Evolutionary conservation across 2,113 vertebrate genomes (phyloP).

Genomic region (Myotis lucifugus): DNA sequence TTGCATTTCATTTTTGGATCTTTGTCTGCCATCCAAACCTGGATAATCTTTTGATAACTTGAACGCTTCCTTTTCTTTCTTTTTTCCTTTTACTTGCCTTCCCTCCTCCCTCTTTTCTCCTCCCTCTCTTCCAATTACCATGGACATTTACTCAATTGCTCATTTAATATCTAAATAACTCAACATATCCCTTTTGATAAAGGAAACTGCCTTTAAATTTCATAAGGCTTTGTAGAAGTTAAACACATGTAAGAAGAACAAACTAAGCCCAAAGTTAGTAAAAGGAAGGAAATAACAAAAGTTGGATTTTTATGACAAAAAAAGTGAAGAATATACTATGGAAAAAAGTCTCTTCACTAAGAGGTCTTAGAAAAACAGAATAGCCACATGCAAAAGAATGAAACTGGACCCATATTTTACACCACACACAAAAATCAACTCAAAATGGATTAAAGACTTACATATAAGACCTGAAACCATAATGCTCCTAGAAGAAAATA

Average conservation of each 20-base stretch:
- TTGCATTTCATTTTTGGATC: neutral
- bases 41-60: neutral
- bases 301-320: neutral
- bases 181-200: neutral
- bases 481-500: neutral
- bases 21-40: neutral
- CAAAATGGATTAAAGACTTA: neutral
- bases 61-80: neutral
- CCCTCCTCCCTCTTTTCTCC: neutral
- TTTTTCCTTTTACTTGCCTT: neutral
- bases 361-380: neutral
- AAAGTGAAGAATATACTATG: neutral
- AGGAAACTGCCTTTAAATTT: slow-evolving; percentile 23
- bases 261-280: neutral
- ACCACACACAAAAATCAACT: neutral
- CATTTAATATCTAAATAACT: neutral
- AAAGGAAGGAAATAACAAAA: neutral
- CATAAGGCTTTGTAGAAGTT: neutral
- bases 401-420: neutral
- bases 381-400: neutral
- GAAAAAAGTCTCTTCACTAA: neutral
- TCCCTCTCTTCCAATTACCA: neutral
- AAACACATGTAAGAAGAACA: neutral
- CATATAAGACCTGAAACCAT: neutral
- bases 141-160: neutral